Conservation (phyloP, 2,797 vertebrate species). For the Morelia viridis region DNA sequence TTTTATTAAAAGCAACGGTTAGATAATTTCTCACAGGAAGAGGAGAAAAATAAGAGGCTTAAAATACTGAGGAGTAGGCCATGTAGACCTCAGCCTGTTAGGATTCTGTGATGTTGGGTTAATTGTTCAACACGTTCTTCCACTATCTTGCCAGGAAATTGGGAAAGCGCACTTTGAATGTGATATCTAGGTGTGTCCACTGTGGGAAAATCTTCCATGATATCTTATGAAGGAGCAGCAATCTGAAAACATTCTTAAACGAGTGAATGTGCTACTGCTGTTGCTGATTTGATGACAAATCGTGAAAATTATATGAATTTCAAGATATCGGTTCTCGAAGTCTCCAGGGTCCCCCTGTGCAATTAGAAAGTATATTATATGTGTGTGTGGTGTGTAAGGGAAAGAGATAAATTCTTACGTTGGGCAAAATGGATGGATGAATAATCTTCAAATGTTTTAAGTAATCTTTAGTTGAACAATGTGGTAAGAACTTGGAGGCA, state of each 20-base stretch:
- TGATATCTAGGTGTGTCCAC: slow-evolving; percentile 30
- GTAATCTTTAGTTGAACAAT: not conserved
- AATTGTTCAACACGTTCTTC: not conserved
- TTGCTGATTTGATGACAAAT: not conserved
- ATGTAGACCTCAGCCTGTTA: not conserved
- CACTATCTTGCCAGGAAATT: not conserved
- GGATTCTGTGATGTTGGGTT: not conserved
- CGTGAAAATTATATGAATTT: not conserved
- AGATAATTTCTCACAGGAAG: not conserved
- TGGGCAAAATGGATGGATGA: no score
- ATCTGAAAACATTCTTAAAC: not conserved
- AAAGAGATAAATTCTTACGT: no score
- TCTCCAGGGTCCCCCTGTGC: not conserved
- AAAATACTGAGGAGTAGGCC: not conserved
- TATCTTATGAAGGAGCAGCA: not conserved
- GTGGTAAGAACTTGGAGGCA: not conserved
- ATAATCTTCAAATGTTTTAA: no score
- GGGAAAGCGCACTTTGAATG: not conserved
- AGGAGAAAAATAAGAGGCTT: not conserved
- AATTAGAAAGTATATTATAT: not conserved
- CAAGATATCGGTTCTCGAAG: not conserved
- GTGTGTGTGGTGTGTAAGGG: no score
- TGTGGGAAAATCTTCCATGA: not conserved
- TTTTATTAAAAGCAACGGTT: not conserved
- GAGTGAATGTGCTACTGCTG: no score